These are phyloP conservation scores for Helobdella robusta DNA, from an alignment of 2,888 invertebrate species.

Conservation along the genomic window DNA sequence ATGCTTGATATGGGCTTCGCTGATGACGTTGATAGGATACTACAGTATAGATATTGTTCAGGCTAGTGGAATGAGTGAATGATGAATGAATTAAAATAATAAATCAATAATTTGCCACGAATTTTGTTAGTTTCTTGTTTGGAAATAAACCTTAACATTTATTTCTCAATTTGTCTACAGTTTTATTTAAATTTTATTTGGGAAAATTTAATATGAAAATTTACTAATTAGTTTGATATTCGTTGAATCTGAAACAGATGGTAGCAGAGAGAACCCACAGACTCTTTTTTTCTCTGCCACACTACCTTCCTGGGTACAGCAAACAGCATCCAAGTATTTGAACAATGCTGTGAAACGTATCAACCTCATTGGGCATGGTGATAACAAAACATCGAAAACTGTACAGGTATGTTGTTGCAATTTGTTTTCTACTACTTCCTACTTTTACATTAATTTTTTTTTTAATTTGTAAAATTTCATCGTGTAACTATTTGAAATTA, in stretches of 20 bases:
- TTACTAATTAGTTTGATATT: too few relatives aligned
- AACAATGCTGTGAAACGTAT: constrained; percentile 37
- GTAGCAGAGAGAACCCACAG: constrained; percentile 39
- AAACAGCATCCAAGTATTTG: constrained; percentile 43
- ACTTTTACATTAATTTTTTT: too few relatives aligned
- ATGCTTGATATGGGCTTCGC: constrained; percentile 49
- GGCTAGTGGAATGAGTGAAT: too few relatives aligned
- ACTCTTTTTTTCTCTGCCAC: constrained; percentile 48
- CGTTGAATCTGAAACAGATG: too few relatives aligned
- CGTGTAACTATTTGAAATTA: background rate
- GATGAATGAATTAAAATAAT: too few relatives aligned
- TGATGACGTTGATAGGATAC: constrained; percentile 43
- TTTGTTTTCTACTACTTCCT: background rate
- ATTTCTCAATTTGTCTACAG: too few relatives aligned
- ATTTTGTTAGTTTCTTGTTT: too few relatives aligned
- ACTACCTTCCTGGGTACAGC: constrained; percentile 44
- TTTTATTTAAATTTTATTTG: too few relatives aligned
- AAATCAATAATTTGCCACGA: too few relatives aligned
- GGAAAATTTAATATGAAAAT: too few relatives aligned
- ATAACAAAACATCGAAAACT: constrained; percentile 40
- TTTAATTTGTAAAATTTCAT: too few relatives aligned
- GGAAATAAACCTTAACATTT: too few relatives aligned
- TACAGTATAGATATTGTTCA: constrained; percentile 39
- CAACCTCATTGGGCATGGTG: constrained; percentile 39
- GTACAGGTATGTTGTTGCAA: constrained; percentile 38